phyloP scores from a whole-genome alignment of 35 echinoderm and acorn worm genomes.

The Amphiura filiformis region DNA sequence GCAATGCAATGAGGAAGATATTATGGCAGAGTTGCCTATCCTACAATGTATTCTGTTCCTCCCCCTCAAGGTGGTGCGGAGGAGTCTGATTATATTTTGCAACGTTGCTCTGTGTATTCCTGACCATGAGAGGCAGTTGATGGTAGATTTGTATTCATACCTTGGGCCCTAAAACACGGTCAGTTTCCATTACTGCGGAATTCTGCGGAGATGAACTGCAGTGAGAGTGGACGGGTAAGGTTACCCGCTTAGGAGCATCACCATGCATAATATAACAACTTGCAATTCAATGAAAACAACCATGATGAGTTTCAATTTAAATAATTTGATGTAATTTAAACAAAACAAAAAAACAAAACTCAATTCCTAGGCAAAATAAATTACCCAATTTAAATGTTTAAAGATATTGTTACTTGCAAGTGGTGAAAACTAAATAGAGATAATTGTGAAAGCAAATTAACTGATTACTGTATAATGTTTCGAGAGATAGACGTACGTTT shows the following conservation, averaged over 20 bases:
- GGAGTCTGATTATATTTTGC: neutral
- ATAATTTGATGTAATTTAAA: neutral
- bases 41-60: neutral
- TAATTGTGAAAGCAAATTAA: too few species aligned
- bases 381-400: neutral
- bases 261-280: neutral
- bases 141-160: slow-evolving; percentile 1
- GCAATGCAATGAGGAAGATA: neutral
- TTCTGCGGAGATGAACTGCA: neutral
- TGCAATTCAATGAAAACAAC: slow-evolving; percentile 7
- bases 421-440: too few species aligned
- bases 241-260: neutral
- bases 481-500: too few species aligned
- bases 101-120: neutral
- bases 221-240: neutral
- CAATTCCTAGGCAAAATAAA: neutral
- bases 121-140: neutral
- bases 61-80: neutral
- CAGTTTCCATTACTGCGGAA: slow-evolving; percentile 1
- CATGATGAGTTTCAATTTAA: neutral
- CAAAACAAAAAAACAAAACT: neutral
- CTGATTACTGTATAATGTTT: too few species aligned
- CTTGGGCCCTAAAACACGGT: neutral
- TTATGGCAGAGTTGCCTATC: neutral
- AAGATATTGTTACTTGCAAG: neutral